Conservation (phyloP, 1,140 invertebrate species). For the Portunus trituberculatus region DNA sequence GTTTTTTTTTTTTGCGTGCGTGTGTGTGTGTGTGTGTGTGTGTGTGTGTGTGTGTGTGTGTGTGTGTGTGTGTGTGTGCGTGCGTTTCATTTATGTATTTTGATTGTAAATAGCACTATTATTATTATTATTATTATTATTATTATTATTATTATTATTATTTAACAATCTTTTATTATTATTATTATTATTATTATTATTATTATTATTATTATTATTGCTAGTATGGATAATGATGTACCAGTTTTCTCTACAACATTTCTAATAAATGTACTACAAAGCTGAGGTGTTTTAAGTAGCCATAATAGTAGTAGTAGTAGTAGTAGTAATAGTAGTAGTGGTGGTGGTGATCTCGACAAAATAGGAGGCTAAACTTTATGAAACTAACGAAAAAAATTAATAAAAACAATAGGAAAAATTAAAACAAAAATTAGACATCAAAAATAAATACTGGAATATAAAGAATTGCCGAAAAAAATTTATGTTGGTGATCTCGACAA, state of each 20-base stretch:
- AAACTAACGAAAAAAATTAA: too few species aligned
- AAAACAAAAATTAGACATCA: too few species aligned
- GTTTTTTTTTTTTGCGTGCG: background rate
- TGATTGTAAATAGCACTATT: background rate
- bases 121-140: constrained; percentile 42
- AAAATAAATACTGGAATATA: too few species aligned
- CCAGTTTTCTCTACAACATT: background rate
- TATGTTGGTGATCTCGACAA: too few species aligned
- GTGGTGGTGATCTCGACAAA: too few species aligned
- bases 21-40: background rate
- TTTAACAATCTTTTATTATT: constrained; percentile 27
- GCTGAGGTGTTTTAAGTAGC: too few species aligned
- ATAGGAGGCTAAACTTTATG: too few species aligned
- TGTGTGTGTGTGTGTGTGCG: too few species aligned
- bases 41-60: background rate
- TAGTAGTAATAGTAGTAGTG: too few species aligned
- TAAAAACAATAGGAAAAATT: too few species aligned
- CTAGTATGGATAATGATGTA: background rate
- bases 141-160: constrained; percentile 10
- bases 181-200: constrained; percentile 32
- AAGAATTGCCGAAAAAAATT: too few species aligned
- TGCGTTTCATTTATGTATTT: background rate
- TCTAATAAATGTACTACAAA: background rate
- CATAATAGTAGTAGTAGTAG: too few species aligned
- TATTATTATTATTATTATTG: background rate